Base-by-base conservation (phyloP, 1,140 invertebrate species). In the Drosophila bocqueti region DNA sequence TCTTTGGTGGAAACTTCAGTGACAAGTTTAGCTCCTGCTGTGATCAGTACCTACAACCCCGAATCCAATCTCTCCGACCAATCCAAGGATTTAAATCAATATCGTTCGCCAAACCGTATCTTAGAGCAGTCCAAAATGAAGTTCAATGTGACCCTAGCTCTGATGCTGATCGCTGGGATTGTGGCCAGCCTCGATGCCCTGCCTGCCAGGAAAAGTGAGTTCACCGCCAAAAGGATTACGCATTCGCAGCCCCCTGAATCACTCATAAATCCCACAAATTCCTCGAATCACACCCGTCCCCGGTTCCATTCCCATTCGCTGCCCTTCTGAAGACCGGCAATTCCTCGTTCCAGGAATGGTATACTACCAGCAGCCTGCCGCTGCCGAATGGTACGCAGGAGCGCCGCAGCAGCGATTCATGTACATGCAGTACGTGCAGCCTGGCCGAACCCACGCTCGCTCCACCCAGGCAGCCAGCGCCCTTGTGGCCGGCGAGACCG, bases 1-100 rank as follows among this genome's bases (percentile, higher is more conserved):
- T 92, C 91, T 83, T 92, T 91, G 92, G 92, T 92, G 92, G 92
- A 92, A 92, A 92, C 92, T 92, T 92, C 69, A 92, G 81, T 86
- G 86, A 80, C 78, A 92, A 92, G 92, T 92, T 92, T 92, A 92
- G 91, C 92, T 92, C 92, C 92, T 83, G 83, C 60, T 52, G 89
- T 91, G 91, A 92, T 92, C 89, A 86, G 82, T 83, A 62, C 87
- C 72, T 79, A 47, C 72, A 61, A 72, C 59, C 21, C 55, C 43
- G n/a, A 43, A 57, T 24, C 34, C 15, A 38, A 16, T 4, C 24
- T 21, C 34, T 31, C 13, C 60, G 60, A 40, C 59, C 45, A 21
- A 46, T 45, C 13, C 18, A 65, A 55, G 36, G 52, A 73, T 45
- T 45, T 36, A 54, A 50, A 18, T 31, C 43, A 26, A 15, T 47